These are phyloP conservation scores for Leuctra nigra DNA, from an alignment of 2,888 invertebrate species.

Conservation along the genomic window DNA sequence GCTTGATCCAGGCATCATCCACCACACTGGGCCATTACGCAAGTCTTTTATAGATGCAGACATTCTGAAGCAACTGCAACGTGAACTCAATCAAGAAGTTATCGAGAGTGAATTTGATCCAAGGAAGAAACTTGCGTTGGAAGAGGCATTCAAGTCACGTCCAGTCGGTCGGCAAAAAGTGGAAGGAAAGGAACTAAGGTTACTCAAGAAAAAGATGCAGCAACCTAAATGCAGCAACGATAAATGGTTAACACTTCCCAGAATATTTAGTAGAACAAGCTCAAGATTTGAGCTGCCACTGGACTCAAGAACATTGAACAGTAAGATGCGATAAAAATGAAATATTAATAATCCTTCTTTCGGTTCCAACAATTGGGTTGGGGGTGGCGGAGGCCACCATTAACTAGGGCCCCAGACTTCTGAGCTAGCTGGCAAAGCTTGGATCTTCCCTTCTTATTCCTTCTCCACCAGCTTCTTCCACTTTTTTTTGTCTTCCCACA, in stretches of 20 bases:
- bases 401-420: too few relatives aligned
- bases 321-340: constrained; percentile 34
- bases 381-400: too few relatives aligned
- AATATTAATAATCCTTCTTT: too few relatives aligned
- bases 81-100: constrained; percentile 59
- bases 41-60: constrained; percentile 51
- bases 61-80: constrained; percentile 55
- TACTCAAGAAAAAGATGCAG: constrained; percentile 43
- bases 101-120: constrained; percentile 63
- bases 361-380: too few relatives aligned
- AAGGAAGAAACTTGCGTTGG: constrained; percentile 46
- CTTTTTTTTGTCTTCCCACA: too few relatives aligned
- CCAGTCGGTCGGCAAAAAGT: constrained; percentile 32
- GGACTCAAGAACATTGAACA: constrained; percentile 49
- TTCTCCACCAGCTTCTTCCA: too few relatives aligned
- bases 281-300: constrained; percentile 71
- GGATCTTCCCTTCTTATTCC: too few relatives aligned
- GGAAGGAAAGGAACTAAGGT: constrained; percentile 29
- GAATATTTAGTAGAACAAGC: constrained; percentile 66
- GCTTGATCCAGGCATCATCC: constrained; percentile 17
- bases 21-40: neutral
- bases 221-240: constrained; percentile 48
- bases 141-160: constrained; percentile 57
- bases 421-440: too few relatives aligned
- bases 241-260: constrained; percentile 59